Base-by-base conservation (phyloP, 2,797 vertebrate genomes). In the Jordanella pulchra region DNA sequence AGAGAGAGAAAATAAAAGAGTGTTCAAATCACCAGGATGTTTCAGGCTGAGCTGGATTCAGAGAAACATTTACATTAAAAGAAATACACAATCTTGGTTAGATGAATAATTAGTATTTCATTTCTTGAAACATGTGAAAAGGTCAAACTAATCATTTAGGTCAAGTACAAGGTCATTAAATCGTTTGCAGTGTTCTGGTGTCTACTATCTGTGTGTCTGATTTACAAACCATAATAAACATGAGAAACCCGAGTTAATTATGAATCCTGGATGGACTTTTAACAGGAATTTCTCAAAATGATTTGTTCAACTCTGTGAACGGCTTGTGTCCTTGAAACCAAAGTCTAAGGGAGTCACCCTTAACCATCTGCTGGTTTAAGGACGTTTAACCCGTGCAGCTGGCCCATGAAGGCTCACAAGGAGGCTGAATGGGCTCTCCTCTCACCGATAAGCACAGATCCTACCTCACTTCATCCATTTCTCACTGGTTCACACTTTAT, bases 401-500 rank as follows among this genome's bases (percentile, higher is more conserved):
- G 79, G 70, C 69, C 47, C 81, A 69, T 86, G 71, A 76, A 78
- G 79, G 79, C 73, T 81, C 68, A 63, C 42, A 67, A 72, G 78
- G 72, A 78, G 82, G 72, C n/a, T 67, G 71, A 73, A 61, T 51
- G 76, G 3, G 47, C 75, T 73, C 70, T 65, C 69, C 60, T 74
- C 74, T 58, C 74, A 71, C 74, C 51, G 84, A 89, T 89, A 86
- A 85, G 67, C 76, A 75, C 77, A 76, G 79, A 81, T 89, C 80
- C 85, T 87, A 87, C 90, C 87, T 90, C 88, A 89, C 89, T 73
- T 76, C 82, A 90, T 90, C 84, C 82, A 90, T 91, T 89, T 84
- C 79, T 79, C 77, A 89, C 77, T 82, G 80, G 80, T 82, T 85
- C 78, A 72, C 69, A 53, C 80, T 85, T 84, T 85, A 89, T 89